Conservation (phyloP, 1,140 invertebrate genomes). For the Lepidurus apus region DNA sequence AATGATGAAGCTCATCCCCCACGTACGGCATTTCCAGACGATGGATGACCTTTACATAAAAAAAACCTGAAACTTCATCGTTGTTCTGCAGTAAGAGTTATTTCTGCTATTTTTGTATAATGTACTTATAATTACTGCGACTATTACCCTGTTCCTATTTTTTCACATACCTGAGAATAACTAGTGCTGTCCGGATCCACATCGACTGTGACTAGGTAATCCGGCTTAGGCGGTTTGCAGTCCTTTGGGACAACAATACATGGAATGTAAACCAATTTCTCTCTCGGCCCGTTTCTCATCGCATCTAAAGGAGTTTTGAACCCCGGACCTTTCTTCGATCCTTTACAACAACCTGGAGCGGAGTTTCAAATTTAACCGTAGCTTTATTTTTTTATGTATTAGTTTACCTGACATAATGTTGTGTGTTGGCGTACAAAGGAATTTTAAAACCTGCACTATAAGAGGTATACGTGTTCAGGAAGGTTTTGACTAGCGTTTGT, state of each 20-base stretch:
- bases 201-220: constrained; percentile 86
- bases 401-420: no score
- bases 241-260: constrained; percentile 67
- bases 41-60: constrained; percentile 69
- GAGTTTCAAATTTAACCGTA: no score
- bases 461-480: no score
- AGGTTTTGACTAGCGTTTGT: no score
- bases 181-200: constrained; percentile 78
- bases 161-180: constrained; percentile 67
- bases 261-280: constrained; percentile 81
- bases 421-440: no score
- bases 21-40: constrained; percentile 66
- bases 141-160: no score
- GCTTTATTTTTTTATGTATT: no score
- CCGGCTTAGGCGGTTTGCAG: constrained; percentile 54
- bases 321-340: constrained; percentile 39
- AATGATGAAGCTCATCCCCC: constrained; percentile 90
- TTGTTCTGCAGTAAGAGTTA: no score
- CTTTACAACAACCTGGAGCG: not conserved
- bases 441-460: no score
- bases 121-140: no score
- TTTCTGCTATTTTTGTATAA: no score
- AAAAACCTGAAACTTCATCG: constrained; percentile 18
- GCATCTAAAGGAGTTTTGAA: constrained; percentile 63
- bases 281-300: constrained; percentile 65